These are phyloP conservation scores for Hypena proboscidalis DNA, from an alignment of 2,888 invertebrate species.

Conservation along the genomic window DNA sequence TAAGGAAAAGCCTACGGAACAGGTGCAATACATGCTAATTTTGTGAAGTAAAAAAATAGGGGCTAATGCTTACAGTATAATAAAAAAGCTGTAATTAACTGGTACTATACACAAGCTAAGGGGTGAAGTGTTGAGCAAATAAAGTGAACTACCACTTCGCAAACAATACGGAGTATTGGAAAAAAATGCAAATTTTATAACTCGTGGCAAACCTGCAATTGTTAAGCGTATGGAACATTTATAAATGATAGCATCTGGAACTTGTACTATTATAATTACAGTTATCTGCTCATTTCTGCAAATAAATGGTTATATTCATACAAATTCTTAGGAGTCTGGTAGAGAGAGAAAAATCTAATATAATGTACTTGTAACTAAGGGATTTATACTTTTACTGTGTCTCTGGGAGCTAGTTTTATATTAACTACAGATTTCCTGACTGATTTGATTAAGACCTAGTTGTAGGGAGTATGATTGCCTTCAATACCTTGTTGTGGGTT, in stretches of 20 bases:
- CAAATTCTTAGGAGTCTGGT: conserved; percentile 1
- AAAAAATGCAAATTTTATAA: conserved; percentile 84
- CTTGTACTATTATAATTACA: conserved; percentile 46
- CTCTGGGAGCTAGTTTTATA: neutral
- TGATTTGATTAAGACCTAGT: conserved; percentile 1
- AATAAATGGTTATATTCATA: conserved; percentile 44
- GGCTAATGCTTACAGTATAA: conserved; percentile 50
- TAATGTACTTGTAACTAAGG: too few relatives aligned
- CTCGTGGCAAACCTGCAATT: conserved; percentile 85
- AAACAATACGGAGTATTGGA: conserved; percentile 68
- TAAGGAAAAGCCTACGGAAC: conserved; percentile 33
- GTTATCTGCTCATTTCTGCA: conserved; percentile 56
- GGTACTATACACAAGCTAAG: conserved; percentile 46
- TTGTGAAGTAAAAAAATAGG: conserved; percentile 38
- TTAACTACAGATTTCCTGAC: conserved; percentile 5
- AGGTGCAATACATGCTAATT: conserved; percentile 39
- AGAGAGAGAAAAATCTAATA: conserved; percentile 14
- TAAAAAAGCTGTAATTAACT: conserved; percentile 38
- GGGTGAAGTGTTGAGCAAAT: conserved; percentile 60
- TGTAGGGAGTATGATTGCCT: conserved; percentile 14
- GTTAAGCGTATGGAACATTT: conserved; percentile 70
- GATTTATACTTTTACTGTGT: neutral
- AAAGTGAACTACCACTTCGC: conserved; percentile 53
- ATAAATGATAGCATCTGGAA: conserved; percentile 44
- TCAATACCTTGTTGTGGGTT: conserved; percentile 90